phyloP scores from a whole-genome alignment of 2,797 vertebrate genomes.

The Sebastes hopkinsi region DNA sequence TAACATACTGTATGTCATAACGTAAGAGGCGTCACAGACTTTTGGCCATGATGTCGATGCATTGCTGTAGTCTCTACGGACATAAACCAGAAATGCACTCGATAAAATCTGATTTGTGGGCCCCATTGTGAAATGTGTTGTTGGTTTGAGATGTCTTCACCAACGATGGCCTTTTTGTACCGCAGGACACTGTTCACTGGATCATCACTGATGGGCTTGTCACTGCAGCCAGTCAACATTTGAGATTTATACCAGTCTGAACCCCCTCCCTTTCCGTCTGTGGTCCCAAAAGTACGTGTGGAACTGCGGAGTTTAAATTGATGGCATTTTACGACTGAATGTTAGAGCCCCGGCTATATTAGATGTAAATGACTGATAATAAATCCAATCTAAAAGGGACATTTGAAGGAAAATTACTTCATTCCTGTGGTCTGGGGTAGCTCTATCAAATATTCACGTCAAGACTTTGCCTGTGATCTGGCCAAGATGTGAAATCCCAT shows the following conservation, averaged over 20 bases:
- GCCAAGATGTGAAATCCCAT: constrained; percentile 65
- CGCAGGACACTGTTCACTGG: constrained; percentile 63
- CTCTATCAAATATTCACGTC: constrained; percentile 71
- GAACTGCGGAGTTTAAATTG: constrained; percentile 68
- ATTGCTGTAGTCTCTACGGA: background rate
- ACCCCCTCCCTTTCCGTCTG: constrained; percentile 19
- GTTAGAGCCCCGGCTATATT: constrained; percentile 70
- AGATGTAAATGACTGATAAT: constrained; percentile 80
- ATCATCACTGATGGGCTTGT: constrained; percentile 75
- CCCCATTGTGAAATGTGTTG: constrained; percentile 44
- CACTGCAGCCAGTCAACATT: constrained; percentile 70
- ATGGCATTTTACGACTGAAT: constrained; percentile 74
- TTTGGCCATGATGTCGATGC: constrained; percentile 9
- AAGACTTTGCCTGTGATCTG: constrained; percentile 65
- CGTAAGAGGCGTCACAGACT: background rate
- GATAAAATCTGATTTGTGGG: constrained; percentile 47
- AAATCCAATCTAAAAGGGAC: constrained; percentile 77
- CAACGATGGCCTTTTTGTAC: constrained; percentile 61
- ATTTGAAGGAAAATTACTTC: constrained; percentile 78
- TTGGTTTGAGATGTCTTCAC: constrained; percentile 55
- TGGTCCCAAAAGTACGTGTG: constrained; percentile 58
- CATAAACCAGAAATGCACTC: constrained; percentile 21
- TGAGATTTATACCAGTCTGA: constrained; percentile 74
- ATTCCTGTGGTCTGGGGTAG: constrained; percentile 55
- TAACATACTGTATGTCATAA: constrained; percentile 4